Conservation (phyloP, 2,797 vertebrate species). For the Anguilla obscura region DNA sequence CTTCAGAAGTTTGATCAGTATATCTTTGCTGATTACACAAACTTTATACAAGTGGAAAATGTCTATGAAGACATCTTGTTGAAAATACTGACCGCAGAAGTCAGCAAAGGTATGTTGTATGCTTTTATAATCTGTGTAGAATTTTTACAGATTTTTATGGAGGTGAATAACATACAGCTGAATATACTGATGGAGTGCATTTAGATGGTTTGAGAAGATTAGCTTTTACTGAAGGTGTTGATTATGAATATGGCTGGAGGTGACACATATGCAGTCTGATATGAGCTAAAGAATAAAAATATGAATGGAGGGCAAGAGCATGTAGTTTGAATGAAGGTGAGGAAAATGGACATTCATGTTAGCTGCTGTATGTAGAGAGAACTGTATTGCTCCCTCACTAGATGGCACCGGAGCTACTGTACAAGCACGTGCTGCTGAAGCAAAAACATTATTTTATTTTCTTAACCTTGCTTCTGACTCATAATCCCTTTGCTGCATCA, state of each 20-base stretch:
- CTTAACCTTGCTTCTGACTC: not conserved
- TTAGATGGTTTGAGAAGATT: not conserved
- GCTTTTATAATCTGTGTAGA: not conserved
- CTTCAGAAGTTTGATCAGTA: conserved; percentile 87
- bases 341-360: not conserved
- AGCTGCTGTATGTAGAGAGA: not conserved
- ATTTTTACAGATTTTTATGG: not conserved
- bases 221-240: not conserved
- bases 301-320: not conserved
- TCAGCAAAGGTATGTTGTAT: conserved; percentile 78
- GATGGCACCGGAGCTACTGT: not conserved
- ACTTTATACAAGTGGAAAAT: conserved; percentile 85
- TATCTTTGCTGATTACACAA: conserved; percentile 87
- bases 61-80: conserved; percentile 84
- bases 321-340: not conserved
- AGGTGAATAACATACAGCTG: not conserved
- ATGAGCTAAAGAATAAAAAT: not conserved
- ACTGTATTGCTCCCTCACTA: not conserved
- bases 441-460: not conserved
- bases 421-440: not conserved
- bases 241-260: not conserved
- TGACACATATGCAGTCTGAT: not conserved
- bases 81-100: conserved; percentile 75
- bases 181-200: not conserved
- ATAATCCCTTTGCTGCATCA: not conserved